Base-by-base conservation (phyloP, 2,113 vertebrate genomes). In the Heteronetta atricapilla region DNA sequence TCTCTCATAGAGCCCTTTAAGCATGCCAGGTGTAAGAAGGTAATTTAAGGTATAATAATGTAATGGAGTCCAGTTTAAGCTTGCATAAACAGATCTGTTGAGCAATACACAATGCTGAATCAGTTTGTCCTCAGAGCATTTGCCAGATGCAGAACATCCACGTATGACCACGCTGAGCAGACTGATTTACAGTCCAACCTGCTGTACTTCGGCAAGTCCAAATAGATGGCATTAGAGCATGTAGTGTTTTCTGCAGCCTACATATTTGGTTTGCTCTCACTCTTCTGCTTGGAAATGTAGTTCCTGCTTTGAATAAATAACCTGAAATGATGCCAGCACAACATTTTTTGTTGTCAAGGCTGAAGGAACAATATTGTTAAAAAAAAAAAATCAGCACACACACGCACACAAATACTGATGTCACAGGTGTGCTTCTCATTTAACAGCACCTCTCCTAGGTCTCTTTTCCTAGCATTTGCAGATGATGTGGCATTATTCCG, bases 21-120 rank as follows among this genome's bases (percentile, higher is more conserved):
- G 50, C 13, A 14, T 50, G 29, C 14, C 8, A 29, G 0, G 0
- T 34, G 8, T 68, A 78, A 74, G 36, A 63, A 84, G 6, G 12
- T 69, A 28, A 56, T 66, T n/a, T 70, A 3, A 4, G 3, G 14
- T 81, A 85, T 95, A 88, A 63, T 69, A 85, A 53, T 29, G 11
- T 29, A 46, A 23, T 25, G 48, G 53, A 8, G 14, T 34, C 44
- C 85, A 26, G 56, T 40, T 76, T 83, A 67, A 76, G 42, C 26
- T 88, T 73, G 50, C 59, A 42, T 20, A 82, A 42, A 36, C 15
- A 59, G 52, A 52, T 77, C 33, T 50, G 13, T 62, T 40, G 44
- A 82, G 46, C 46, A 40, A n/a, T 67, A 36, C 7, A 46, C 34
- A 76, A 53, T 46, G 46, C 68, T 88, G 67, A 76, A 74, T 67